Percentiles rank a stretch among this genome's conserved stretches.
Conservation (phyloP, 2,888 invertebrate genomes). For the Erpobdella octoculata region DNA sequence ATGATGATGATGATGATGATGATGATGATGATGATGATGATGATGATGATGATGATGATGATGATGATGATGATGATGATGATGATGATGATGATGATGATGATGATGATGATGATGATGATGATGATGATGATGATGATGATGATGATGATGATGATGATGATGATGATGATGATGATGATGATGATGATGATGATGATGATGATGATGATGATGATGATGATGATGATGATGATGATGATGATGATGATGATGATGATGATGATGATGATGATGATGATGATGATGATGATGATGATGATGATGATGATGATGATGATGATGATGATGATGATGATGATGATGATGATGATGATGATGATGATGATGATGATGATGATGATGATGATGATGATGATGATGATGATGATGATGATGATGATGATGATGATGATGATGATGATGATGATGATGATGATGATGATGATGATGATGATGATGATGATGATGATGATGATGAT, state of each 20-base stretch:
- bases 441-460: neutral
- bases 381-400: neutral
- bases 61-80: slow-evolving; percentile 22
- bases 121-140: neutral
- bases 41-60: slow-evolving; percentile 22
- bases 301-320: neutral
- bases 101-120: slow-evolving; percentile 11
- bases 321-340: neutral
- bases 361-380: neutral
- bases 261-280: neutral
- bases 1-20: neutral
- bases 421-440: neutral
- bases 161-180: neutral
- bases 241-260: neutral
- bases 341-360: neutral
- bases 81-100: slow-evolving; percentile 22
- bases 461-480: neutral
- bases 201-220: neutral
- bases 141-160: neutral
- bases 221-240: neutral
- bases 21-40: slow-evolving; percentile 22
- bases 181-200: neutral
- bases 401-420: neutral
- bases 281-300: neutral
- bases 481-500: neutral